Evolutionary conservation across 2,113 vertebrate species (phyloP), one percentile per base, ranked within the genome.

Genomic region (Python bivittatus): DNA sequence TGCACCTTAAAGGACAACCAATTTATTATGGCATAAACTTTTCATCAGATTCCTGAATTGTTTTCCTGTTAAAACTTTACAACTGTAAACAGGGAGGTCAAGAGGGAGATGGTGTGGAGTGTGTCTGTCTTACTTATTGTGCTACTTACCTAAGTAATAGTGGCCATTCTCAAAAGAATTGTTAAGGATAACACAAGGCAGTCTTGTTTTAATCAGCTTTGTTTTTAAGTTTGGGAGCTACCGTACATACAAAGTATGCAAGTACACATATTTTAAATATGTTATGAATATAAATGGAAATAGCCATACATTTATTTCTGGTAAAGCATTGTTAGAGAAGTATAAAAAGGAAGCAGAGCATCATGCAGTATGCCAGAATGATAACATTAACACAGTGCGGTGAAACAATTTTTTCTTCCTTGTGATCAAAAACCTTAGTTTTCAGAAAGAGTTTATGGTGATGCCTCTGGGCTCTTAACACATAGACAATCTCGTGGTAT

Each of bases 181-280:
- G 48, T 48, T 48, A 48, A 48, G 4, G 17, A 57, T 17, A 84
- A 52, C 48, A n/a, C 33, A 22, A 94, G 64, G 90, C 88, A 89
- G 95, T 90, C 94, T 96, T 94, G 20, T 48, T 88, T 96, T 90
- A 54, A 88, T 72, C 92, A 92, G 95, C 87, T 93, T 94, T 85
- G 68, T 0, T 23, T 96, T 96, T 94, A 89, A 90, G 93, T 93
- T 95, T 57, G 90, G 91, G 89, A 61, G 84, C 92, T 95, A 95
- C 94, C 95, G 94, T 95, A 94, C 93, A 44, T 94, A 57, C 86
- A 94, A 23, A 60, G 12, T 44, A 44, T 86, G 44, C 38, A 58
- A 11, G 22, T 64, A 92, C 84, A 94, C 94, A 91, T 89, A 95
- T 95, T 84, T 84, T 6, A 44, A 84, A 61, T 72, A 44, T 91